These are phyloP conservation scores for Ctenicera cuprea DNA, from an alignment of 2,888 invertebrate species.

Conservation along the genomic window DNA sequence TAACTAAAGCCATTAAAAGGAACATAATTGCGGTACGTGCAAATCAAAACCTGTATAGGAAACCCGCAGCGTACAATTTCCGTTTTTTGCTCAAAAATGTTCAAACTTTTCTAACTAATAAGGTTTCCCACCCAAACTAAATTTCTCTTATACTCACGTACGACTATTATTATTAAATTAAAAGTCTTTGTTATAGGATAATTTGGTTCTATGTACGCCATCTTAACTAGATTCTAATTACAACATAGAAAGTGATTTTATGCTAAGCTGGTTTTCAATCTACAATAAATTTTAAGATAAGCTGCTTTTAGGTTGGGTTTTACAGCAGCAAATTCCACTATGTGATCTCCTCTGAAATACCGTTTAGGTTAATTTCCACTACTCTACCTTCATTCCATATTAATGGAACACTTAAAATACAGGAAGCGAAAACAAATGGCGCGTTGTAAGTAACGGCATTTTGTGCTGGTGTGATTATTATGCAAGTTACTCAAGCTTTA, in stretches of 20 bases:
- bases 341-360: constrained; percentile 16
- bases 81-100: background rate
- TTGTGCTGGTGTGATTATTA: background rate
- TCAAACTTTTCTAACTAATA: background rate
- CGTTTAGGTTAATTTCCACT: constrained; percentile 26
- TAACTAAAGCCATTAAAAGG: constrained; percentile 2
- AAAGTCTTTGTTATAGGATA: background rate
- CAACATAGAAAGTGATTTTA: constrained; percentile 23
- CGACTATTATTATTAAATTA: background rate
- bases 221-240: constrained; percentile 26
- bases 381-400: constrained; percentile 27
- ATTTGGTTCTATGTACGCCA: background rate
- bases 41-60: constrained; percentile 1
- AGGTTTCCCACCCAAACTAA: background rate
- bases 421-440: constrained; percentile 17
- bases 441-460: background rate
- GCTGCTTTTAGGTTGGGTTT: constrained; percentile 30
- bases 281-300: constrained; percentile 37
- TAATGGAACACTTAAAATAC: constrained; percentile 24
- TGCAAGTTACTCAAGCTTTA: background rate
- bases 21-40: background rate
- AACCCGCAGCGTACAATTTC: background rate
- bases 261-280: constrained; percentile 38
- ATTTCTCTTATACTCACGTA: background rate
- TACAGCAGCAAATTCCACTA: background rate